Evolutionary conservation across 2,888 invertebrate genomes (phyloP).

Genomic region (Tenodera sinensis): DNA sequence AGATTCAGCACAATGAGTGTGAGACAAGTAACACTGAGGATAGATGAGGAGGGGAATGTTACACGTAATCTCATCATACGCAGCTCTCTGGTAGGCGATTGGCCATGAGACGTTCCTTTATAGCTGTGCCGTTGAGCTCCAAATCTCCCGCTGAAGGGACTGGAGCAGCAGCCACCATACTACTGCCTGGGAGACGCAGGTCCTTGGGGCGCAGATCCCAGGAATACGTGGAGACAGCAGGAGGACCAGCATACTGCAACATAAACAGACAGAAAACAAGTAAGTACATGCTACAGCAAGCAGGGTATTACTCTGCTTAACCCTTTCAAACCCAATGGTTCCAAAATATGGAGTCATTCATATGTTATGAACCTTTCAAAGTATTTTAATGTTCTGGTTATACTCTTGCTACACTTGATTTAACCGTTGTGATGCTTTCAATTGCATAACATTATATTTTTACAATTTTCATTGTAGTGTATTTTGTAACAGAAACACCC

Average conservation of each 20-base stretch:
- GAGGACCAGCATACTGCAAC: conserved; percentile 8
- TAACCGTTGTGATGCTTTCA: no score
- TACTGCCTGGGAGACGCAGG: conserved; percentile 40
- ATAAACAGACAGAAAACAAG: not conserved
- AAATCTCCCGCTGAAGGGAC: conserved; percentile 27
- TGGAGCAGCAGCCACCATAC: conserved; percentile 9
- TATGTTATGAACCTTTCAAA: no score
- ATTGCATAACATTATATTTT: no score
- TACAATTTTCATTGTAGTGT: no score
- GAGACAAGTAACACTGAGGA: not conserved
- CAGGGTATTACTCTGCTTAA: no score
- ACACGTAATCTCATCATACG: conserved; percentile 56
- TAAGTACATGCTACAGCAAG: no score
- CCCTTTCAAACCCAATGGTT: no score
- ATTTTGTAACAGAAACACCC: no score
- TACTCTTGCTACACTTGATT: no score
- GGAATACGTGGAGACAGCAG: conserved; percentile 48
- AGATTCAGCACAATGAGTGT: not conserved
- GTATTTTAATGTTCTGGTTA: no score
- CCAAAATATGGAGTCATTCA: no score
- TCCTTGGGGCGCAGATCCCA: conserved; percentile 53
- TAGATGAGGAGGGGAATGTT: not conserved
- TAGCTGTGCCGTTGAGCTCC: conserved; percentile 70
- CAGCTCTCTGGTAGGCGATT: conserved; percentile 85
- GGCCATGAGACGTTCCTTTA: conserved; percentile 82